Percentiles rank a stretch among this genome's conserved stretches.
These are phyloP conservation scores for Cossypha dichroa DNA, from an alignment of 2,797 vertebrate genomes.

Conservation along the genomic window DNA sequence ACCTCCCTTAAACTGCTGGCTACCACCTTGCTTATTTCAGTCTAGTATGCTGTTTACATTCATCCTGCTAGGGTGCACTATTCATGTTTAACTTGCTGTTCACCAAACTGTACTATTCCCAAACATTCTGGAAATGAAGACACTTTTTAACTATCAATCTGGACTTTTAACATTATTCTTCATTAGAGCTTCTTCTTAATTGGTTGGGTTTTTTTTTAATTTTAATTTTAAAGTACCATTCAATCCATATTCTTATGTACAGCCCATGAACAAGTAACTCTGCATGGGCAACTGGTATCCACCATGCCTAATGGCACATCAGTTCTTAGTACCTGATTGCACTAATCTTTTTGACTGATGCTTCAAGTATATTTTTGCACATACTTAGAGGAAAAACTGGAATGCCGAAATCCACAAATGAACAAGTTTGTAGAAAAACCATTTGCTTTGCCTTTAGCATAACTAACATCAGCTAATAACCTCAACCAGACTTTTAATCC, in stretches of 20 bases:
- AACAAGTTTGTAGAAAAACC: neutral
- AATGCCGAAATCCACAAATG: accelerated
- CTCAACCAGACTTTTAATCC: neutral
- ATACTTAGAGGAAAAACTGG: neutral
- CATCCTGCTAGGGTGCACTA: neutral
- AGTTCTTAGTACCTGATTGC: neutral
- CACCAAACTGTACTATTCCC: neutral
- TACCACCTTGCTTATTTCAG: neutral
- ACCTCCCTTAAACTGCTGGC: neutral
- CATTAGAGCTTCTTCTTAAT: neutral
- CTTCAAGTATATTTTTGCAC: neutral
- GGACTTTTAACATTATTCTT: neutral
- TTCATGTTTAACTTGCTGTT: neutral
- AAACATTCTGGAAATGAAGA: neutral
- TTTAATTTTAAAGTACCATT: neutral
- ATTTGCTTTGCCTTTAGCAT: neutral
- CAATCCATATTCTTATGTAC: accelerated
- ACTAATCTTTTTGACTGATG: neutral
- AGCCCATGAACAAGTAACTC: neutral
- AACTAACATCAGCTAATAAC: neutral
- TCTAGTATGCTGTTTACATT: neutral
- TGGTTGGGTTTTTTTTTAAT: accelerated
- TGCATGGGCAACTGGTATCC: neutral
- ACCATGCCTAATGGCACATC: accelerated
- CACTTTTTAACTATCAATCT: neutral